Conservation (phyloP, 2,888 invertebrate genomes). For the Cosmia pyralina region DNA sequence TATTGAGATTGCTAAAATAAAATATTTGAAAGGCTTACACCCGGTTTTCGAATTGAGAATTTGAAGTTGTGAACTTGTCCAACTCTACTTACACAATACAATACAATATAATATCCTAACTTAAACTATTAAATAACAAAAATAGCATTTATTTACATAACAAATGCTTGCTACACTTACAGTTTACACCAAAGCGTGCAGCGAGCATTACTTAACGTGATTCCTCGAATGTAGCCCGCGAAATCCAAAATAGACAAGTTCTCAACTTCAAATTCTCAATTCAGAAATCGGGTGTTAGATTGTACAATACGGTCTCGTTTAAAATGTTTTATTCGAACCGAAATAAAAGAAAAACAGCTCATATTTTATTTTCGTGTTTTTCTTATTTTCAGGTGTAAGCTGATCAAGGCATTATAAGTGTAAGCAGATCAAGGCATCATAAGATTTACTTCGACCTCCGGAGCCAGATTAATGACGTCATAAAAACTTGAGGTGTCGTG, state of each 20-base stretch:
- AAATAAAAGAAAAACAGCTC: background rate
- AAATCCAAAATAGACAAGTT: too few relatives aligned
- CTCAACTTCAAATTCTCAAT: background rate
- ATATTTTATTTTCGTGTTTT: conserved; percentile 9
- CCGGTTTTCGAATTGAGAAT: too few relatives aligned
- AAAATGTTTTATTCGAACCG: background rate
- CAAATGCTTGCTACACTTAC: too few relatives aligned
- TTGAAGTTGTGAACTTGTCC: background rate
- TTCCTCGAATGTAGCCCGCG: too few relatives aligned
- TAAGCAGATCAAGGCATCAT: conserved; percentile 43
- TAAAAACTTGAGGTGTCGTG: conserved; percentile 46
- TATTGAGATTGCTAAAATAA: background rate
- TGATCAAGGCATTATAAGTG: conserved; percentile 46
- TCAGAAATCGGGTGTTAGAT: background rate
- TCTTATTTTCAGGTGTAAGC: conserved; percentile 18
- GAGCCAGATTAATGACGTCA: conserved; percentile 54
- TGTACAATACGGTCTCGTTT: background rate
- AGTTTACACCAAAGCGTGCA: too few relatives aligned
- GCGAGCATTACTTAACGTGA: too few relatives aligned
- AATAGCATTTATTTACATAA: too few relatives aligned
- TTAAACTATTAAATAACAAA: too few relatives aligned
- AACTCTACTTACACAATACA: background rate
- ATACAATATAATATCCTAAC: too few relatives aligned
- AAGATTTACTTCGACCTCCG: conserved; percentile 43
- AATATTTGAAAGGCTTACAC: background rate